Conservation (phyloP, 2,113 vertebrate species). For the Xiphias gladius region DNA sequence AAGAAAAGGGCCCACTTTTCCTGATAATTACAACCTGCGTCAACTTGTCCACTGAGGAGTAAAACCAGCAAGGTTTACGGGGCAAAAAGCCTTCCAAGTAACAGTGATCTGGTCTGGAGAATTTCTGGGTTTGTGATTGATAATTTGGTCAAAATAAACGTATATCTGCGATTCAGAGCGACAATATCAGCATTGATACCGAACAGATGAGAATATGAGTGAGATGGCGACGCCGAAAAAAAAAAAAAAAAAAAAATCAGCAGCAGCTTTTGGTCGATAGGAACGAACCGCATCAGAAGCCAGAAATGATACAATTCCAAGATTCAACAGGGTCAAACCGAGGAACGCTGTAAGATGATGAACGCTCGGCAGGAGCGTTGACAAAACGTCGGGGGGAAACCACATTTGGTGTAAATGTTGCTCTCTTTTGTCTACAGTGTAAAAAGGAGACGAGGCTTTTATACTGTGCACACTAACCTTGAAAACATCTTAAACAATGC, state of each 20-base stretch:
- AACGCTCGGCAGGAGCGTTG: not conserved
- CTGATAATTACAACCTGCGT: constrained; percentile 27
- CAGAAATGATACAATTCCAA: constrained; percentile 38
- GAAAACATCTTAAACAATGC: constrained; percentile 17
- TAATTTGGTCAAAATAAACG: not conserved
- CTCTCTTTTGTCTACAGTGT: constrained; percentile 1
- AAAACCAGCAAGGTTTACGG: not conserved
- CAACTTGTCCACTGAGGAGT: constrained; percentile 1
- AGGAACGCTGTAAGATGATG: constrained; percentile 41
- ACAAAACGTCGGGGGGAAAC: constrained; percentile 30
- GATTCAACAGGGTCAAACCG: constrained; percentile 36
- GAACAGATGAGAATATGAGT: not conserved
- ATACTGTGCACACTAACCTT: constrained; percentile 24
- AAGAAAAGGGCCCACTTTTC: constrained; percentile 11
- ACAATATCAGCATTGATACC: not conserved
- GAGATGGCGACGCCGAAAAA: not conserved
- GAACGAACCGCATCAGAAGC: constrained; percentile 16
- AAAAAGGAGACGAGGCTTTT: constrained; percentile 23
- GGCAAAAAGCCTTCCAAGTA: not conserved
- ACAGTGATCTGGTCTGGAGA: constrained; percentile 28
- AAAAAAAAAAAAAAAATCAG: not conserved
- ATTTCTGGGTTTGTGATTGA: not conserved
- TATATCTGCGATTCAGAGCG: not conserved
- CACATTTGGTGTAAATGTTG: not conserved
- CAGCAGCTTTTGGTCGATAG: constrained; percentile 28